phyloP scores from a whole-genome alignment of 2,797 vertebrate species.

The Mus caroli region DNA sequence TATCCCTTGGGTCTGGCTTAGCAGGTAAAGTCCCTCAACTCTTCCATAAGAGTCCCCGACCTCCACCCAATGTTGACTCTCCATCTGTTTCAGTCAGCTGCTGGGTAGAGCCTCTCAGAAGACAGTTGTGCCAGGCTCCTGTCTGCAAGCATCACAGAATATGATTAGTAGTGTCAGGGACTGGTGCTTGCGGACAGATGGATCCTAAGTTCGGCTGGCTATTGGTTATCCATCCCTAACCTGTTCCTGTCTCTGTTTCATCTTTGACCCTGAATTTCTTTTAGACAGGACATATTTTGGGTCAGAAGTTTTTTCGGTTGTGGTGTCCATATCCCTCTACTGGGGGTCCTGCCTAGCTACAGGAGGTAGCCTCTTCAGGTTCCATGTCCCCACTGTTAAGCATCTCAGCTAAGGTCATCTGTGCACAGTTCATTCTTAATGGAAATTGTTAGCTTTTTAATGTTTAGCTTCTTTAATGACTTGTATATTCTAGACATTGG shows the following conservation, averaged over 20 bases:
- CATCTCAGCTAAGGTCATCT: background rate
- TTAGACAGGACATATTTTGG: background rate
- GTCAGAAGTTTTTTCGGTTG: background rate
- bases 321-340: background rate
- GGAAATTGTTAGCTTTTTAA: background rate
- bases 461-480: background rate
- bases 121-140: background rate
- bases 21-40: background rate
- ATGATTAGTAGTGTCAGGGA: background rate
- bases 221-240: background rate
- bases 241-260: background rate
- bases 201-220: background rate
- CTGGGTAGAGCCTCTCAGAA: background rate
- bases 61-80: background rate
- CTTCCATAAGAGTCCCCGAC: background rate
- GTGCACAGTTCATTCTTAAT: background rate
- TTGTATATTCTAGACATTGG: background rate
- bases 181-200: background rate
- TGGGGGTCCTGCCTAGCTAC: background rate
- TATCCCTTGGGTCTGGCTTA: conserved; percentile 45
- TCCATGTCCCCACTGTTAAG: background rate
- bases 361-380: background rate
- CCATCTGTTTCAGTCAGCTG: background rate
- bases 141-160: background rate
- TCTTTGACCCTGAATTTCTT: background rate